phyloP scores from a whole-genome alignment of 2,113 vertebrate genomes.

The Hippolais icterina region DNA sequence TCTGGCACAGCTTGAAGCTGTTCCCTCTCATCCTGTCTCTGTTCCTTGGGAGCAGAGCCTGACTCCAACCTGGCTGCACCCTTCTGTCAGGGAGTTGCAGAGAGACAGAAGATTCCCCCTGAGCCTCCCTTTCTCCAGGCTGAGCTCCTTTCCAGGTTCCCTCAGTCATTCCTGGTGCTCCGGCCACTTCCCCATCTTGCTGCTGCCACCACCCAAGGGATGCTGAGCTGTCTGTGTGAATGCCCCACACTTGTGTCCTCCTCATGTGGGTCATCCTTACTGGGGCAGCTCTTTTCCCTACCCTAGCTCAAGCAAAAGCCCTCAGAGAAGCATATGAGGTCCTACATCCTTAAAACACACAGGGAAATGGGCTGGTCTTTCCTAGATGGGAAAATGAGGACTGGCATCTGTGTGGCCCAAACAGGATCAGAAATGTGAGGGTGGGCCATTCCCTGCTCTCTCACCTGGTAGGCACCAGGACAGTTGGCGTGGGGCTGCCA shows the following conservation, averaged over 20 bases:
- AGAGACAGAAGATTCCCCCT: neutral
- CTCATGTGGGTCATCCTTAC: neutral
- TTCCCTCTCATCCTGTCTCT: neutral
- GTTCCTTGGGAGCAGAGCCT: neutral
- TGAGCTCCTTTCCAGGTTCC: neutral
- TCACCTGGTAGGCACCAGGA: neutral
- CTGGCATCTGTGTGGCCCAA: neutral
- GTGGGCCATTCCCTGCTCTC: neutral
- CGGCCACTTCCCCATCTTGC: neutral
- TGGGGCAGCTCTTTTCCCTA: neutral
- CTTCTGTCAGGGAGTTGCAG: neutral
- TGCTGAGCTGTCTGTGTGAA: neutral
- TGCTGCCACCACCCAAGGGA: neutral
- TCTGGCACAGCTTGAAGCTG: accelerated
- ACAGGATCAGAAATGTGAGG: neutral
- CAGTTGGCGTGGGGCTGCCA: neutral
- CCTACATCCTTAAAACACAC: no score
- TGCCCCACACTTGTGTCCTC: neutral
- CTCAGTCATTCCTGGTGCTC: accelerated
- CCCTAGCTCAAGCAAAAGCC: neutral
- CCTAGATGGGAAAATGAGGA: neutral
- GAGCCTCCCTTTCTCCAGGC: neutral
- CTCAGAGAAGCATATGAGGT: neutral
- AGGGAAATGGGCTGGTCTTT: neutral
- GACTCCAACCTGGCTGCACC: neutral